phyloP scores from a whole-genome alignment of 1,140 invertebrate species.

The Drosophila miranda region DNA sequence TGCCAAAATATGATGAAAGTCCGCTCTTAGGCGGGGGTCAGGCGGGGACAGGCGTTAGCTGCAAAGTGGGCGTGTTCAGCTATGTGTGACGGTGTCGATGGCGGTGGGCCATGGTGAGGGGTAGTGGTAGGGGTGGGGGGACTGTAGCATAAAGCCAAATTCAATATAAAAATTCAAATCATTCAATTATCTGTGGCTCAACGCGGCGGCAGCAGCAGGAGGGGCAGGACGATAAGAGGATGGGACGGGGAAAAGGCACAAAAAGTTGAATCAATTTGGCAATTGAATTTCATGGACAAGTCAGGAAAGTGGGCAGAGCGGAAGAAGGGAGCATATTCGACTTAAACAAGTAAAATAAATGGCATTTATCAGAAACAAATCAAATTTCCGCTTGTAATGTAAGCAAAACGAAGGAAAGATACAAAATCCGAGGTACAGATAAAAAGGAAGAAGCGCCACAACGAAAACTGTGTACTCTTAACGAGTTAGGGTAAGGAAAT shows the following conservation, averaged over 20 bases:
- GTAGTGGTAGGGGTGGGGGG: background rate
- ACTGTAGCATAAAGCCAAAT: conserved; percentile 49
- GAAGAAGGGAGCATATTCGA: conserved; percentile 22
- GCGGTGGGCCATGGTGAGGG: background rate
- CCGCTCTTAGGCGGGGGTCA: background rate
- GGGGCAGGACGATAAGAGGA: conserved; percentile 5
- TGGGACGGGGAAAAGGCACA: conserved; percentile 33
- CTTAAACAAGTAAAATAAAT: conserved; percentile 80
- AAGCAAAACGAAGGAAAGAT: conserved; percentile 47
- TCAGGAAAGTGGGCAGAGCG: background rate
- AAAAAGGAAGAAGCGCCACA: background rate
- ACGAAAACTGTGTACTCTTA: conserved; percentile 10
- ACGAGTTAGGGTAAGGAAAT: background rate
- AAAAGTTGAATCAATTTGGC: conserved; percentile 79
- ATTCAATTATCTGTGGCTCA: conserved; percentile 80
- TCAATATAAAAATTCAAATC: conserved; percentile 81
- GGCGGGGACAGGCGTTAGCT: conserved; percentile 7
- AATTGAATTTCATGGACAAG: conserved; percentile 73
- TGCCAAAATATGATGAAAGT: conserved; percentile 54
- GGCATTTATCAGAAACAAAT: conserved; percentile 77
- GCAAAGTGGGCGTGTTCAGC: conserved; percentile 42
- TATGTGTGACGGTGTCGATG: conserved; percentile 13
- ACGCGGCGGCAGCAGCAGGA: conserved; percentile 13
- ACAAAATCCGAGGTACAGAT: conserved; percentile 46
- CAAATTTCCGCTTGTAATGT: conserved; percentile 74